These are phyloP conservation scores for Dolichallabes microphthalmus DNA, from an alignment of 2,113 vertebrate genomes.

Conservation along the genomic window DNA sequence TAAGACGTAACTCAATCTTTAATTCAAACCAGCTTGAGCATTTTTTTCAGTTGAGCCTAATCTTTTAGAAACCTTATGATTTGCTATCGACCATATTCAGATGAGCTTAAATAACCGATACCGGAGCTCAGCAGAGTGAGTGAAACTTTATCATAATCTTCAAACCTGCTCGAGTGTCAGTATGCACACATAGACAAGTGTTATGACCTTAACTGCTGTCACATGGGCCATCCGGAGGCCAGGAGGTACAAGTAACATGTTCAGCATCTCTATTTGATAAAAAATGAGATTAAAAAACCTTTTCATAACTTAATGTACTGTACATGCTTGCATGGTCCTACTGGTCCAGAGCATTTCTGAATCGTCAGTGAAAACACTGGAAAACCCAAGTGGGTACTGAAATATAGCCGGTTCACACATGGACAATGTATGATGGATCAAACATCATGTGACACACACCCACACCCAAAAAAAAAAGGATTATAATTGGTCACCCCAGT, in stretches of 20 bases:
- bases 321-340: neutral
- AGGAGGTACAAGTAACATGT: neutral
- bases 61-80: neutral
- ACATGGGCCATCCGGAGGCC: neutral
- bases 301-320: neutral
- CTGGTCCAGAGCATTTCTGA: neutral
- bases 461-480: neutral
- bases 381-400: neutral
- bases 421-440: neutral
- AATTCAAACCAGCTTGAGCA: neutral
- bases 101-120: neutral
- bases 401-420: neutral
- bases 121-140: neutral
- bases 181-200: neutral
- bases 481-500: neutral
- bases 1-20: neutral
- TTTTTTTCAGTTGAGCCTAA: neutral
- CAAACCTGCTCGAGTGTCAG: constrained; percentile 9
- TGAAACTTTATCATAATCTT: constrained; percentile 5
- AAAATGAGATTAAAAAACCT: neutral
- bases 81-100: neutral
- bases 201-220: neutral
- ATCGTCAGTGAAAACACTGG: neutral
- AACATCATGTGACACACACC: neutral
- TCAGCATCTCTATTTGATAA: neutral